phyloP scores from a whole-genome alignment of 2,888 invertebrate species.

The Choristoneura rosaceana region DNA sequence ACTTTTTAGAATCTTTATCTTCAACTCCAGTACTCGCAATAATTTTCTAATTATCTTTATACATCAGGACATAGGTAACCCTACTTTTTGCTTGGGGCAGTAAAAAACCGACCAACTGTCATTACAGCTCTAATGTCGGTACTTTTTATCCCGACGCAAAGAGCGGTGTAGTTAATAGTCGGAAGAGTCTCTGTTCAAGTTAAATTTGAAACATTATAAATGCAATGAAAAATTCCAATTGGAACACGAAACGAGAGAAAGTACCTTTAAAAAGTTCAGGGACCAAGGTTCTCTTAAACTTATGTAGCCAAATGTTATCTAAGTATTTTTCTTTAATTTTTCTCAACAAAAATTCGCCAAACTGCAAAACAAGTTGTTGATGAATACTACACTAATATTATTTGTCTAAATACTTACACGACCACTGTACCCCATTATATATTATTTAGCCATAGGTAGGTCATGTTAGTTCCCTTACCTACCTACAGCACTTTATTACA shows the following conservation, averaged over 20 bases:
- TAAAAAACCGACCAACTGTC: background rate
- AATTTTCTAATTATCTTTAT: background rate
- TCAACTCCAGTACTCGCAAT: background rate
- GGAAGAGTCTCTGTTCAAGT: background rate
- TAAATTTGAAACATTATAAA: background rate
- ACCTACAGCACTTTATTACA: too few relatives aligned
- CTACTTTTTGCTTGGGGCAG: background rate
- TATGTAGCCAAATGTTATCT: background rate
- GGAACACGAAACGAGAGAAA: too few relatives aligned
- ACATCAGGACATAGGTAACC: background rate
- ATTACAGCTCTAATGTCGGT: background rate
- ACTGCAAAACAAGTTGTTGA: too few relatives aligned
- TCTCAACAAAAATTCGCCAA: too few relatives aligned
- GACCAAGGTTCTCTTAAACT: background rate
- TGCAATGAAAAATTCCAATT: background rate
- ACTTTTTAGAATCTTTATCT: background rate
- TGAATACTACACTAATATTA: too few relatives aligned
- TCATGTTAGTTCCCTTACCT: too few relatives aligned
- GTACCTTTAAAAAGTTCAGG: too few relatives aligned
- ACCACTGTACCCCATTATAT: too few relatives aligned
- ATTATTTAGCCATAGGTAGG: too few relatives aligned
- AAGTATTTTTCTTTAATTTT: too few relatives aligned
- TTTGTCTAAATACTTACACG: too few relatives aligned
- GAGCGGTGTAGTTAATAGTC: background rate
- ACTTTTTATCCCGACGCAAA: background rate